Evolutionary conservation across 2,113 vertebrate species (phyloP).

Genomic region (Xenus cinereus): DNA sequence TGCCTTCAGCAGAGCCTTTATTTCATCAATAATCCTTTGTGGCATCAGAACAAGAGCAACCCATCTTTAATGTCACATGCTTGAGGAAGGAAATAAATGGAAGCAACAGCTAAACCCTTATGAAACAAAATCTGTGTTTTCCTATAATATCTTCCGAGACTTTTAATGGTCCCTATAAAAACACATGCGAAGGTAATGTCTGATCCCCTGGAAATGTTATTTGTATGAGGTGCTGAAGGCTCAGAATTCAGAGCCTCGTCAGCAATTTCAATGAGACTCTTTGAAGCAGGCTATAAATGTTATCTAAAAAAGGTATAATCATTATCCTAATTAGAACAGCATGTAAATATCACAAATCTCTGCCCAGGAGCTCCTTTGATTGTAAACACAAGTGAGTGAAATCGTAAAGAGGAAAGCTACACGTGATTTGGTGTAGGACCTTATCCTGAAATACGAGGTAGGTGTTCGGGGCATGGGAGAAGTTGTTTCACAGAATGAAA

Average conservation of each 20-base stretch:
- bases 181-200: not conserved
- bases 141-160: not conserved
- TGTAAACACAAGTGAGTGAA: slow-evolving; percentile 19
- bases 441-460: not conserved
- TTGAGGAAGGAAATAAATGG: not conserved
- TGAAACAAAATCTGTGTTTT: not conserved
- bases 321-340: slow-evolving; percentile 46
- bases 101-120: not conserved
- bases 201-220: not conserved
- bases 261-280: not conserved
- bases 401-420: not conserved
- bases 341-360: slow-evolving; percentile 48
- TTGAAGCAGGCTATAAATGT: slow-evolving; percentile 14
- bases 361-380: not conserved
- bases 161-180: not conserved
- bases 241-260: not conserved
- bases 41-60: not conserved
- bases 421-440: not conserved
- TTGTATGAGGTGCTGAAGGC: not conserved
- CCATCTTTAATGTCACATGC: not conserved
- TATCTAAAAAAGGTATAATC: slow-evolving; percentile 35
- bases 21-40: slow-evolving; percentile 20
- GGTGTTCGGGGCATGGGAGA: not conserved
- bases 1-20: slow-evolving; percentile 5
- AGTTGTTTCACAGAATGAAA: not conserved